Evolutionary conservation across 1,140 invertebrate genomes (phyloP).

Genomic region (Diachasma alloeum): DNA sequence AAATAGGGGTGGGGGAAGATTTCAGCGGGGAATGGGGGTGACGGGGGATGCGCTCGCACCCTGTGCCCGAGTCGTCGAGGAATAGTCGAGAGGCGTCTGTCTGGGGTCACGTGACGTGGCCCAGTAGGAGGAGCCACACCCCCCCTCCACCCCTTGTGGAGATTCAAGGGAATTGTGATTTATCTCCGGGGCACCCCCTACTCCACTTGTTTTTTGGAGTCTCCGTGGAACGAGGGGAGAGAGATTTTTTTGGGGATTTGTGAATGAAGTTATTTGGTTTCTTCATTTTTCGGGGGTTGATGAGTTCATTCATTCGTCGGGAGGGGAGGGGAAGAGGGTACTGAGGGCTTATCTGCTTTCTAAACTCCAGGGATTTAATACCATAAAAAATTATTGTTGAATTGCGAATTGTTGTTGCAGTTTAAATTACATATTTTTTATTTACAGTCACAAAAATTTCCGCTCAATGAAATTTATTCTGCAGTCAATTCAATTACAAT

Average conservation of each 20-base stretch:
- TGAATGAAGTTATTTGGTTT: neutral
- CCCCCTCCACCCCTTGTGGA: constrained; percentile 47
- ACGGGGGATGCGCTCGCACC: neutral
- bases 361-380: too few species aligned
- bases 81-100: constrained; percentile 40
- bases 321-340: too few species aligned
- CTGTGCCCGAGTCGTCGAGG: neutral
- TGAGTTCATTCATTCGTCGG: neutral
- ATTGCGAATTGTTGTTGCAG: too few species aligned
- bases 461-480: too few species aligned
- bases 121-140: constrained; percentile 56
- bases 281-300: neutral
- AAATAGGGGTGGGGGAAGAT: neutral
- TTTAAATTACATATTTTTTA: too few species aligned
- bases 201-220: constrained; percentile 28
- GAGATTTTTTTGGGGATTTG: neutral
- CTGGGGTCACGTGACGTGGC: constrained; percentile 52
- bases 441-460: too few species aligned
- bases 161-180: constrained; percentile 54
- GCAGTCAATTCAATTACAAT: too few species aligned
- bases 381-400: too few species aligned
- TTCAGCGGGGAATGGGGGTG: neutral
- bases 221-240: neutral
- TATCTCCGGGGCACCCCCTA: constrained; percentile 44
- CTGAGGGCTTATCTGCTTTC: too few species aligned